Base-by-base conservation (phyloP, 2,888 invertebrate species). In the Emmelina monodactyla region DNA sequence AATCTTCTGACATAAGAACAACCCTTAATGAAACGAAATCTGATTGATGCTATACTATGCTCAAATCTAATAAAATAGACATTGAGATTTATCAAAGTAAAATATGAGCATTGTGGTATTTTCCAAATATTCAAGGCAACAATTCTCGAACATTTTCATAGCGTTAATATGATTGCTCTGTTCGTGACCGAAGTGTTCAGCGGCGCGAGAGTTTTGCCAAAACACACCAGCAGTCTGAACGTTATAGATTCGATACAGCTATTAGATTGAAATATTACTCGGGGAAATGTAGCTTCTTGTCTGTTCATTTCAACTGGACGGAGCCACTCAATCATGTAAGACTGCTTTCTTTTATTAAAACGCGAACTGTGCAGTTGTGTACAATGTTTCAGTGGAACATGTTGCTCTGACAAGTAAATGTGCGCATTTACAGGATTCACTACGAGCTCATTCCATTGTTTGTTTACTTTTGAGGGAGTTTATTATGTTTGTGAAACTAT, bases 301-400 rank as follows among this genome's bases (percentile, higher is more conserved):
- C 6, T 4, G 11, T 25, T 25, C 11, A 25, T 25, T 25, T 25
- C 6, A 25, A 25, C 25, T 25, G 25, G 25, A 25, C 25, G 25
- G 25, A 25, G 25, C 4, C 11, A 25, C 25, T 25, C 25, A 25
- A 11, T 25, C 25, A 25, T n/a, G n/a, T n/a, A n/a, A 25, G 11
- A 11, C 25, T n/a, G 25, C 25, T 25, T 25, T 25, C 25, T 25
- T 25, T 25, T 25, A 25, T 25, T 25, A 25, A 25, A 25, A 25
- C 25, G 11, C 25, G 11, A 25, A 25, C 11, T 25, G 25, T n/a
- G n/a, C n/a, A n/a, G n/a, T n/a, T n/a, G n/a, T n/a, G n/a, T 25
- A 25, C 25, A 25, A 25, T 25, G n/a, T 11, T 25, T 25, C 11
- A 25, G 25, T n/a, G 25, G n/a, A 25, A 10, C 25, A 25, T 25